Base-by-base conservation (phyloP, 2,797 vertebrate species). In the Sebastes cheni region DNA sequence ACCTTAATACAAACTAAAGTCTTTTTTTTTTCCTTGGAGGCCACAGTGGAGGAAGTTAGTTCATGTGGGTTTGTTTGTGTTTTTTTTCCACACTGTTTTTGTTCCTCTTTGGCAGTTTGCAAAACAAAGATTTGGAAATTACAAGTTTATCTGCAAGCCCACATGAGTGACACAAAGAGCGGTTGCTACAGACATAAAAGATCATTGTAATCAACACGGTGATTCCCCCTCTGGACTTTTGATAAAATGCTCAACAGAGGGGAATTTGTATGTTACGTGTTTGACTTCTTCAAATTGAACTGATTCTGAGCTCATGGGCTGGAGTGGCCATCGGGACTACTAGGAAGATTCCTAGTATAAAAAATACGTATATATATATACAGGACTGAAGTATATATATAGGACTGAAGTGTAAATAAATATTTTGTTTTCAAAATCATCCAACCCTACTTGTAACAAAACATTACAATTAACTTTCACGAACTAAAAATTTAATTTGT, bases 31-130 rank as follows among this genome's bases (percentile, higher is more conserved):
- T 18, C 46, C 18, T 50, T 1, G 16, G 16, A 3, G 18, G 46
- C 46, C 2, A 50, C 18, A 20, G 0, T 20, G 46, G 18, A 50
- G 46, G 46, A 50, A 50, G 46, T 20, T 50, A 20, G 10, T 34
- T 22, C n/a, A 12, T 56, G 54, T 56, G 54, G 27, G 42, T 62
- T 59, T 67, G 59, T 79, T 74, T 83, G 60, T 52, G 29, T 36
- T 25, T 22, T 85, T 4, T 60, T 56, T 39, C 22, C 0, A 12
- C 2, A 1, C 0, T 60, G 36, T 67, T 59, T 75, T 77, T 70
- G 46, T 88, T 88, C 82, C 86, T 73, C 55, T 29, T 86, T 52
- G 46, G 1, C 14, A 29, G 32, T 67, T 50, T 67, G 56, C 66
- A 59, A 46, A 79, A 46, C 18, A 36, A 42, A 20, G 9, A 50